Percentiles rank a stretch among this genome's conserved stretches.
These are phyloP conservation scores for Athetis lepigone DNA, from an alignment of 2,888 invertebrate genomes.

Conservation along the genomic window DNA sequence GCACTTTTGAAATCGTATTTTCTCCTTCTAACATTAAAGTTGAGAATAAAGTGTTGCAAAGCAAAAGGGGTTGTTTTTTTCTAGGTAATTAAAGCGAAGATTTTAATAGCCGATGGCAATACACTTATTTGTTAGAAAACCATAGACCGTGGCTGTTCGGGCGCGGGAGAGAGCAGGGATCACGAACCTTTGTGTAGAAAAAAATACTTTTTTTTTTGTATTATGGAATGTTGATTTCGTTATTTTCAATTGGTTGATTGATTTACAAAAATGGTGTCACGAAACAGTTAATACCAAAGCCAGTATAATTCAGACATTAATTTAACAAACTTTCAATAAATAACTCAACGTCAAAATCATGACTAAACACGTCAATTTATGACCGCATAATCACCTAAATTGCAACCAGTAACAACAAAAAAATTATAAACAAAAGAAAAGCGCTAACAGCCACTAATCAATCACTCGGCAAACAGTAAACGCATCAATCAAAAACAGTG, in stretches of 20 bases:
- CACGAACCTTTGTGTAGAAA: constrained; percentile 48
- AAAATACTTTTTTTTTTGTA: constrained; percentile 14
- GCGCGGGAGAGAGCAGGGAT: constrained; percentile 67
- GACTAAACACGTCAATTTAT: constrained; percentile 13
- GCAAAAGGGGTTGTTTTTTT: constrained; percentile 67
- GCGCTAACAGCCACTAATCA: constrained; percentile 19
- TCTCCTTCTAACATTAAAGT: constrained; percentile 35
- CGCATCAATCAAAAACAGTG: constrained; percentile 28
- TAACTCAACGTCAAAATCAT: constrained; percentile 10
- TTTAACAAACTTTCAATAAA: constrained; percentile 15
- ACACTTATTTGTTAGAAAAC: constrained; percentile 79
- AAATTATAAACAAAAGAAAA: constrained; percentile 11
- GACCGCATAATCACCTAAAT: constrained; percentile 2
- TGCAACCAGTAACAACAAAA: constrained; percentile 2
- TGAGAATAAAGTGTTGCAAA: constrained; percentile 28
- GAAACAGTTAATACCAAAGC: constrained; percentile 6
- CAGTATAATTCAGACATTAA: constrained; percentile 7
- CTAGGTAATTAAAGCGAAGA: constrained; percentile 76
- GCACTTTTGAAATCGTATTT: constrained; percentile 17
- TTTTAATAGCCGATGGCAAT: constrained; percentile 79
- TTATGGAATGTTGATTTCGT: no score
- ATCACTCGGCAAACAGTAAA: constrained; percentile 29
- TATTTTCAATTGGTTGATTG: background rate
- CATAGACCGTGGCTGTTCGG: constrained; percentile 76
- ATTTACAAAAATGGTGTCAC: background rate